Evolutionary conservation across 2,113 vertebrate species (phyloP), one percentile per base, ranked within the genome.

Genomic region (Heterotis niloticus): DNA sequence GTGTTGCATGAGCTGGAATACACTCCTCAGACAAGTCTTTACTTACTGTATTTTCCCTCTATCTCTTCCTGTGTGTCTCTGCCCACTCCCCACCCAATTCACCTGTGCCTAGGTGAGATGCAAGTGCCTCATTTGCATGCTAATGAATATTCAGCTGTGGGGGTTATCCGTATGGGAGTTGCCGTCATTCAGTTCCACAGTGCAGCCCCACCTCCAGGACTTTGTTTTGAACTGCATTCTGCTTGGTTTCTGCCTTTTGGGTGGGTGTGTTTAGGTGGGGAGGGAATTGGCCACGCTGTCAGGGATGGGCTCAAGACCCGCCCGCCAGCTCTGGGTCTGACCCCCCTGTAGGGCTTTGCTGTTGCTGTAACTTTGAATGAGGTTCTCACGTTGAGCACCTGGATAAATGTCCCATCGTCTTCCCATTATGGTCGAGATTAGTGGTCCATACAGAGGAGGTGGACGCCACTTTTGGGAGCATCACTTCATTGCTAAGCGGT

Each of bases 121-220:
- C 26, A 64, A 64, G 29, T 20, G 18, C 17, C 74, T 75, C 28
- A 34, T 75, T 75, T 75, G 74, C 74, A 75, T 75, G 29, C 62
- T 75, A 75, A 75, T 75, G 26, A 56, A 60, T 64, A 75, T 75
- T 75, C 74, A 75, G 62, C 62, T 57, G 62, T 17, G 54, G n/a
- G 57, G 34, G 26, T 75, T 28, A 24, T 60, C 60, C 60, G 73
- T 75, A 54, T 75, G n/a, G n/a, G n/a, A n/a, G n/a, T 44, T 24
- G 18, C 20, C 64, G n/a, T 10, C 23, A n/a, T 4, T 66, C 5
- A 10, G 18, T 24, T 24, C 20, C 4, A 29, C 14, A 60, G 24
- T 9, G 57, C 28, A 34, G 56, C 59, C 54, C 34, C 34, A n/a
- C 9, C 54, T 74, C 71, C 52, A 57, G 23, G 57, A 74, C 52